Evolutionary conservation across 2,888 invertebrate genomes (phyloP), one percentile per base, ranked within the genome.

Genomic region (Germaria angustata): DNA sequence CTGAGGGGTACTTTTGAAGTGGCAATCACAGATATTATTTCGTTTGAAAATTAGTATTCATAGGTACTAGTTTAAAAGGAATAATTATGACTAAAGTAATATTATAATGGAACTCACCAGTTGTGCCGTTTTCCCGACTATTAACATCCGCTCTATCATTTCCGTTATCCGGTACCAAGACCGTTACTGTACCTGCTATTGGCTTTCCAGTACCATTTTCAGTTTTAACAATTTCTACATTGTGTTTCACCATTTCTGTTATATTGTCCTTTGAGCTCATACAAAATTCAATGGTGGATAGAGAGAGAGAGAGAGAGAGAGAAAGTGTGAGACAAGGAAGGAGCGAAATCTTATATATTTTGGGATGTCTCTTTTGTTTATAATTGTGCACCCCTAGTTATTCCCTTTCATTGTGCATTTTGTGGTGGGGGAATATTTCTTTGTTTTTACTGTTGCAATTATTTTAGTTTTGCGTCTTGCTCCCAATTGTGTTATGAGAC

Each of bases 101-200:
- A 24, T n/a, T 41, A n/a, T 13, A 68, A 76, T 7, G 49, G n/a
- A 13, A 88, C 89, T 89, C 86, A 89, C 89, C 89, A 68, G 89
- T 89, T 73, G 88, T 87, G 36, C 88, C 88, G 84, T 87, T 88
- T 73, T 89, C 89, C 22, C 86, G 84, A n/a, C 87, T 86, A 81
- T 86, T 87, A 71, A 86, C 36, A 68, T 88, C 84, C 46, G 66
- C 57, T 36, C 24, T 73, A 75, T 65, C 68, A 72, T 66, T 76
- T 80, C 59, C 69, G 69, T 55, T 79, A 68, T 53, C 65, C 59
- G 46, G 57, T 44, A 75, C 72, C 66, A 46, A 46, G 39, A 51
- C 68, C 63, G 72, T 84, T 65, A 84, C 81, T 57, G 85, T 83
- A 32, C 49, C 53, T 81, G 86, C 86, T 85, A 68, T 86, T 80